A percentile compares a stretch with the other conserved stretches of the same genome.
phyloP scores from a whole-genome alignment of 1,140 invertebrate genomes.

The Augochlora pura region DNA sequence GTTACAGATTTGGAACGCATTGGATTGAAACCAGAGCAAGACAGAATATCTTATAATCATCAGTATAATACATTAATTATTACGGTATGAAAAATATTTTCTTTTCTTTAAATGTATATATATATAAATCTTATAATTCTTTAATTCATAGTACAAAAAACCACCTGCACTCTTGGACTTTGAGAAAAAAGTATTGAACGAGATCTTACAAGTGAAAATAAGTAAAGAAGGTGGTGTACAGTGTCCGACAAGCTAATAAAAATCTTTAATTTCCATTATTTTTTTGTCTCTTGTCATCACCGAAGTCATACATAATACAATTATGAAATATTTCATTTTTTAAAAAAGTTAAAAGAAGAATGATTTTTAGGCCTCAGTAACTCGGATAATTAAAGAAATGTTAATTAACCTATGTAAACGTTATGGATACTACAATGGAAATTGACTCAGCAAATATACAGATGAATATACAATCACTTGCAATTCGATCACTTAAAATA shows the following conservation, averaged over 20 bases:
- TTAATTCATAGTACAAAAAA: slow-evolving; percentile 86
- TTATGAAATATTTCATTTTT: not conserved
- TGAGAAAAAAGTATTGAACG: slow-evolving; percentile 83
- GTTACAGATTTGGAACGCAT: slow-evolving; percentile 87
- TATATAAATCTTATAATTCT: slow-evolving; percentile 36
- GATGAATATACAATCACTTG: no score
- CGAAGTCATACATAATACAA: not conserved
- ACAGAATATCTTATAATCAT: slow-evolving; percentile 84
- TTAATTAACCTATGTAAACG: not conserved
- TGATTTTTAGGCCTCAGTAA: no score
- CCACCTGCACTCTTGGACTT: slow-evolving; percentile 85
- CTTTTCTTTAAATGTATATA: slow-evolving; percentile 13
- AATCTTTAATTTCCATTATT: slow-evolving; percentile 9
- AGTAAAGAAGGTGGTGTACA: slow-evolving; percentile 80
- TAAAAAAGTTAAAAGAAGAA: not conserved
- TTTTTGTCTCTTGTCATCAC: slow-evolving; percentile 8
- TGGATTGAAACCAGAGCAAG: slow-evolving; percentile 83
- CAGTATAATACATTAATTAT: slow-evolving; percentile 90
- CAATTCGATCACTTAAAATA: no score
- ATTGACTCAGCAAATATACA: not conserved
- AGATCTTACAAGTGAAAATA: slow-evolving; percentile 81
- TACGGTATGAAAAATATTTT: slow-evolving; percentile 79
- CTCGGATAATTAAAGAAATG: not conserved
- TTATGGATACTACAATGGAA: not conserved
- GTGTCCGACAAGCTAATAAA: slow-evolving; percentile 78